Conservation (phyloP, 1,140 invertebrate species). For the Bombus balteatus region DNA sequence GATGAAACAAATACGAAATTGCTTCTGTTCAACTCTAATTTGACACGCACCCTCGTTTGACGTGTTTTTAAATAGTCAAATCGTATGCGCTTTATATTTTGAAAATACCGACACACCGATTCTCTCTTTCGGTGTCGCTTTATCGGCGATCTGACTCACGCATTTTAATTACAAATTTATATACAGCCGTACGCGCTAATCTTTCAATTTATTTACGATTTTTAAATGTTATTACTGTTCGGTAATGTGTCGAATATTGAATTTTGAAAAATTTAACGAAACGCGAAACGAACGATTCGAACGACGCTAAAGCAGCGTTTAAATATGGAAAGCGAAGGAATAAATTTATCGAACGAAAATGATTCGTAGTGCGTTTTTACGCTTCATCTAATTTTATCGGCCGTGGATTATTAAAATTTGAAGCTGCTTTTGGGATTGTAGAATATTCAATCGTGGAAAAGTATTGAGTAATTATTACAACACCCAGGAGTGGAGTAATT, state of each 20-base stretch:
- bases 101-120: not conserved
- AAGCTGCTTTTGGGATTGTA: not conserved
- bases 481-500: not conserved
- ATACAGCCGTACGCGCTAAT: not conserved
- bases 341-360: not conserved
- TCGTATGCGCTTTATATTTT: not conserved
- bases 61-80: not conserved
- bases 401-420: not conserved
- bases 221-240: not conserved
- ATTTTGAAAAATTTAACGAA: no score
- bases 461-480: not conserved
- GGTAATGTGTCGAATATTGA: not conserved
- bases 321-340: not conserved
- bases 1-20: not conserved
- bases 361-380: not conserved
- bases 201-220: not conserved
- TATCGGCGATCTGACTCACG: not conserved
- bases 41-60: not conserved
- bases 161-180: slow-evolving; percentile 4
- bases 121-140: not conserved
- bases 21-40: not conserved
- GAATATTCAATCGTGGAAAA: not conserved
- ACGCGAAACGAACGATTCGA: no score
- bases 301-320: not conserved
- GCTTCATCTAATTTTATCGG: not conserved